Conservation (phyloP, 2,113 vertebrate species). For the Megaleporinus macrocephalus region DNA sequence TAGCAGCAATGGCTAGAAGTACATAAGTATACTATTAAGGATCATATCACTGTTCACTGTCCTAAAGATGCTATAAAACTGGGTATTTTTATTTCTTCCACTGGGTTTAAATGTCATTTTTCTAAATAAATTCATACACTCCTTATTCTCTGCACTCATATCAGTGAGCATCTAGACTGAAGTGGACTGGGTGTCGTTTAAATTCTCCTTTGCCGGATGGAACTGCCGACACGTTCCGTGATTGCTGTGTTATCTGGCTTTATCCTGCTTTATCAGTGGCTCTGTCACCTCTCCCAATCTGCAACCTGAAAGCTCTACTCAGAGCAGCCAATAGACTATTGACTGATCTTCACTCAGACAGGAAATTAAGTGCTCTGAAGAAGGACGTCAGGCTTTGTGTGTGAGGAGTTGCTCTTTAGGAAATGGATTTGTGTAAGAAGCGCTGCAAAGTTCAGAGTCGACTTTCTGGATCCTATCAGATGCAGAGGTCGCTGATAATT, state of each 20-base stretch:
- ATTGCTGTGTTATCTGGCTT: neutral
- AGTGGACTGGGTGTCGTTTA: neutral
- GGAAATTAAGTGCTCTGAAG: neutral
- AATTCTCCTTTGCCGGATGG: neutral
- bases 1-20: neutral
- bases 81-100: too few relatives aligned
- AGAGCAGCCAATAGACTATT: neutral
- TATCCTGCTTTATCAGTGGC: conserved; percentile 47
- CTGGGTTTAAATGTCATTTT: neutral
- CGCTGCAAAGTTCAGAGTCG: too few relatives aligned
- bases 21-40: neutral
- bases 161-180: neutral
- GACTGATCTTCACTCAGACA: conserved; percentile 8
- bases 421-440: conserved; percentile 1
- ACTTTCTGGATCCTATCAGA: neutral
- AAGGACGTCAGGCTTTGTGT: neutral
- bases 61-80: neutral
- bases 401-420: neutral
- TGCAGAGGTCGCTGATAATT: neutral
- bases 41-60: neutral
- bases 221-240: neutral
- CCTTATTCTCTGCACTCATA: neutral
- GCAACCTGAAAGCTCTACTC: conserved; percentile 16
- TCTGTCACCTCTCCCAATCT: neutral
- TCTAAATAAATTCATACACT: neutral